These are phyloP conservation scores for Drosophila kepulauana DNA, from an alignment of 1,140 invertebrate species.

Conservation along the genomic window DNA sequence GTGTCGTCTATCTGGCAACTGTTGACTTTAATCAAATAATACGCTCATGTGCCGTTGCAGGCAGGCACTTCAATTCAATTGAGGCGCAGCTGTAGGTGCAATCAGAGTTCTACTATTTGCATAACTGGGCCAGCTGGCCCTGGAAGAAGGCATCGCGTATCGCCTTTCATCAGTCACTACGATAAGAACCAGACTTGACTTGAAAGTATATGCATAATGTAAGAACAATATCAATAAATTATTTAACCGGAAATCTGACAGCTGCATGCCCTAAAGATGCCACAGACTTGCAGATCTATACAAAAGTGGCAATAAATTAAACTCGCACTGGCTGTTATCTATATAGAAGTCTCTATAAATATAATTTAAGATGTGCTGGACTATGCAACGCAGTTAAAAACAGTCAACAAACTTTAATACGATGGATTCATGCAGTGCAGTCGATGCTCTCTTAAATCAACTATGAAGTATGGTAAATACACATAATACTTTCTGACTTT, in stretches of 20 bases:
- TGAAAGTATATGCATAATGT: conserved; percentile 17
- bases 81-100: conserved; percentile 66
- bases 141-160: background rate
- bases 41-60: conserved; percentile 29
- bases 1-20: conserved; percentile 38
- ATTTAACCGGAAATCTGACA: conserved; percentile 27
- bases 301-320: conserved; percentile 28
- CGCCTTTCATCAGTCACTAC: conserved; percentile 9
- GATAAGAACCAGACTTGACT: conserved; percentile 15
- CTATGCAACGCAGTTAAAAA: background rate
- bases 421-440: background rate
- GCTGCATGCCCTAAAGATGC: conserved; percentile 12
- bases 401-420: background rate
- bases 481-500: too few species aligned
- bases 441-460: too few species aligned
- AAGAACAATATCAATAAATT: conserved; percentile 17
- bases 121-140: conserved; percentile 51
- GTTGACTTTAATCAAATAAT: conserved; percentile 72
- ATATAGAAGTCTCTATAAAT: conserved; percentile 1
- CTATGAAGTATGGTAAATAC: too few species aligned
- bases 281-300: conserved; percentile 4
- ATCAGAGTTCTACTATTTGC: conserved; percentile 64
- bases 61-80: conserved; percentile 40
- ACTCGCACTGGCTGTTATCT: background rate
- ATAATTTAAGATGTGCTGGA: background rate